Conservation (phyloP, 1,140 invertebrate species). For the Paracyclopina nana region DNA sequence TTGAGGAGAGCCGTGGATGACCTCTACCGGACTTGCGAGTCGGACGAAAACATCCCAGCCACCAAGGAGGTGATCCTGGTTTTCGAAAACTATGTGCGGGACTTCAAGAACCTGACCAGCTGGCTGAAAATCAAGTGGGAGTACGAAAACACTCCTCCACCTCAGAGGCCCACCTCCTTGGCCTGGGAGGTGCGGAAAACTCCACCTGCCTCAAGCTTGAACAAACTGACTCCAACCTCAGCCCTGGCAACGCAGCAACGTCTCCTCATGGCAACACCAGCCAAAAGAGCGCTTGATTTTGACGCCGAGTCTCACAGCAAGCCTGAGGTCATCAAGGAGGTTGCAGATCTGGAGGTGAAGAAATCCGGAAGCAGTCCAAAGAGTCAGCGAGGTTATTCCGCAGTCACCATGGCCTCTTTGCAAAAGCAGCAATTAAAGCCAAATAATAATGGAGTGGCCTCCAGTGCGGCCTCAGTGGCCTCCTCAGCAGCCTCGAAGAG, state of each 20-base stretch:
- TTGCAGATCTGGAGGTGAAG: not conserved
- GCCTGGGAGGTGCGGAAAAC: conserved; percentile 88
- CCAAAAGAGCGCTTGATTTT: conserved; percentile 18
- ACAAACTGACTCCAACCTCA: conserved; percentile 1
- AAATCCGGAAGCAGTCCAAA: not conserved
- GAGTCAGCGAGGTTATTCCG: no score
- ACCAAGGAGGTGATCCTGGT: conserved; percentile 73
- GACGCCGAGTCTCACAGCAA: not conserved
- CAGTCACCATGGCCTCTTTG: no score
- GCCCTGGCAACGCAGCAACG: not conserved
- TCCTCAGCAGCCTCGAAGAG: no score
- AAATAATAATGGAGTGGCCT: no score
- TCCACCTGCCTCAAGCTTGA: conserved; percentile 45
- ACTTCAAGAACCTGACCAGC: conserved; percentile 77
- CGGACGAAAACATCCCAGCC: conserved; percentile 38
- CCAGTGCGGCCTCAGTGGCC: no score
- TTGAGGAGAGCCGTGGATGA: conserved; percentile 64
- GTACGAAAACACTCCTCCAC: conserved; percentile 66
- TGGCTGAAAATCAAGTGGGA: conserved; percentile 81
- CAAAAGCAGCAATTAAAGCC: no score
- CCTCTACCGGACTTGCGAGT: conserved; percentile 41
- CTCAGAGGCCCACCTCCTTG: conserved; percentile 59
- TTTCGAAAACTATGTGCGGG: conserved; percentile 74
- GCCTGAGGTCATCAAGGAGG: not conserved
- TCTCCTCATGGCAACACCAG: not conserved